A percentile compares a stretch with the other conserved stretches of the same genome.
Conservation (phyloP, 2,113 vertebrate species). For the Gnathonemus echidnorhynchus region DNA sequence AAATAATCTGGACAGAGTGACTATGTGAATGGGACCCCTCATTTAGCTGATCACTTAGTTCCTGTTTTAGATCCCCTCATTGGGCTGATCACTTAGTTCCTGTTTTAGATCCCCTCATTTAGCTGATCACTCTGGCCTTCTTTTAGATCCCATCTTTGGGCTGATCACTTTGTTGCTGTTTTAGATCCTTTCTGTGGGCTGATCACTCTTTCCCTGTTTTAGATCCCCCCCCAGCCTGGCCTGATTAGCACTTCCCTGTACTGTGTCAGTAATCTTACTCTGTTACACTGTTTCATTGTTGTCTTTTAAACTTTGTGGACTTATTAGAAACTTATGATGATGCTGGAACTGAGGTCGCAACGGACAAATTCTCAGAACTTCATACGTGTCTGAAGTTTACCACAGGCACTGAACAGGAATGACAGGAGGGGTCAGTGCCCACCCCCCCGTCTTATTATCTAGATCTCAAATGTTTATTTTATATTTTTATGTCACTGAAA, state of each 20-base stretch:
- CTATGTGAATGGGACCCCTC: background rate
- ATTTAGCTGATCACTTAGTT: background rate
- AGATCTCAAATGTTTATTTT: background rate
- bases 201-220: background rate
- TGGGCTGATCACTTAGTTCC: background rate
- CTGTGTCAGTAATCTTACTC: background rate
- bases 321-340: background rate
- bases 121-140: background rate
- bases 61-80: background rate
- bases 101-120: background rate
- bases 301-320: background rate
- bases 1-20: background rate
- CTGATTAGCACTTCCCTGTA: background rate
- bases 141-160: background rate
- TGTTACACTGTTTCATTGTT: background rate
- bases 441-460: background rate
- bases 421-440: background rate
- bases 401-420: background rate
- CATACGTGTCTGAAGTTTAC: background rate
- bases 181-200: background rate
- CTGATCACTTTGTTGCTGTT: background rate
- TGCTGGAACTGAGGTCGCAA: background rate
- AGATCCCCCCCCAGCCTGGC: background rate
- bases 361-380: background rate
- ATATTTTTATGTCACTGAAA: background rate